These are phyloP conservation scores for Pollenia griseotomentosa DNA, from an alignment of 2,888 invertebrate genomes.

Conservation along the genomic window DNA sequence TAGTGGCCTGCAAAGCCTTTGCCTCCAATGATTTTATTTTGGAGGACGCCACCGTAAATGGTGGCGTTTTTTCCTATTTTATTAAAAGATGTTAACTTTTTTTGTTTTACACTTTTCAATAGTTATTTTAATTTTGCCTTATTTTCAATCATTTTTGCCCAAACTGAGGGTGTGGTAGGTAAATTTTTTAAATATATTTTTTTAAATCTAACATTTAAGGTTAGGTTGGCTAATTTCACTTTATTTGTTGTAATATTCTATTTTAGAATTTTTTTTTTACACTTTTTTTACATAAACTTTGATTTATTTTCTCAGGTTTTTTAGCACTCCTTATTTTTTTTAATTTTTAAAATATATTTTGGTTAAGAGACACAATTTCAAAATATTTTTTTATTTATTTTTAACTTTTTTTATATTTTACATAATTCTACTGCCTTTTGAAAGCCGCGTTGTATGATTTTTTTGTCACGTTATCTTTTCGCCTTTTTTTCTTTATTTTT, in stretches of 20 bases:
- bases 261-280: conserved; percentile 5
- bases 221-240: conserved; percentile 42
- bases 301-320: conserved; percentile 19
- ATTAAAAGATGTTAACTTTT: not conserved
- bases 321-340: not conserved
- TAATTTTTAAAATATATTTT: not conserved
- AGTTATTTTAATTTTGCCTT: not conserved
- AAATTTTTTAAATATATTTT: conserved; percentile 5
- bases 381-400: conserved; percentile 15
- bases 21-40: conserved; percentile 70
- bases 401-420: conserved; percentile 52
- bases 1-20: conserved; percentile 66
- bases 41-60: conserved; percentile 72
- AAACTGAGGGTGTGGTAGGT: conserved; percentile 38
- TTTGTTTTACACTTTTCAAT: not conserved
- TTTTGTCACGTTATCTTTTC: conserved; percentile 47
- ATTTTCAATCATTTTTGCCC: not conserved
- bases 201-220: conserved; percentile 62
- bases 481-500: conserved; percentile 44
- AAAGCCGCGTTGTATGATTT: conserved; percentile 69
- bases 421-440: conserved; percentile 60
- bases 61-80: conserved; percentile 36
- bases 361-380: not conserved
- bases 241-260: conserved; percentile 7
- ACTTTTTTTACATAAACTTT: conserved; percentile 8